These are phyloP conservation scores for Rhea pennata DNA, from an alignment of 2,113 vertebrate genomes.

Conservation along the genomic window DNA sequence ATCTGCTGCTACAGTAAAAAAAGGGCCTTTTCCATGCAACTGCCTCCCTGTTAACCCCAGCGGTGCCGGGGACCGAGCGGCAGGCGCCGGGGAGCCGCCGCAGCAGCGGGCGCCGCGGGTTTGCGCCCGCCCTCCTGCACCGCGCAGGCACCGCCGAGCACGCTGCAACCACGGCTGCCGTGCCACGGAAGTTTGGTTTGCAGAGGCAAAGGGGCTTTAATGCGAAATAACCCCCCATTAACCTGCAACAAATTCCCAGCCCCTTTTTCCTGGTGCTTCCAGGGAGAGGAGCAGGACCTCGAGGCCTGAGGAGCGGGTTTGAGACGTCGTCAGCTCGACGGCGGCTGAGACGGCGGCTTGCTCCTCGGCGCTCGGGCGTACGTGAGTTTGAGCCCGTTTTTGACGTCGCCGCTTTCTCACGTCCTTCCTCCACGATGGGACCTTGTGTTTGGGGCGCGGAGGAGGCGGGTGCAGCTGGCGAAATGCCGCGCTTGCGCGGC, in stretches of 20 bases:
- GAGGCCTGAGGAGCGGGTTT: neutral
- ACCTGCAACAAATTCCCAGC: constrained; percentile 25
- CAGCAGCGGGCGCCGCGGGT: neutral
- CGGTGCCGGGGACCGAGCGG: rapidly evolving
- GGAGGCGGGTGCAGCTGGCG: neutral
- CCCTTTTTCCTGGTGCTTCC: neutral
- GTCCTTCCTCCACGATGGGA: rapidly evolving
- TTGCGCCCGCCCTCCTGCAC: rapidly evolving
- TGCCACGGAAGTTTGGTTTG: neutral
- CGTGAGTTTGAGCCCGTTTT: neutral
- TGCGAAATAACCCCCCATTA: constrained; percentile 50
- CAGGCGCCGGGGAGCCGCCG: neutral
- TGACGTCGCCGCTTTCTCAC: neutral
- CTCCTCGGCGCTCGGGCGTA: neutral
- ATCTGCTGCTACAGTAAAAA: constrained; percentile 42
- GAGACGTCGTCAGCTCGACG: neutral
- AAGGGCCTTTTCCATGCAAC: neutral
- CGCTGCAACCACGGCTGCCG: rapidly evolving
- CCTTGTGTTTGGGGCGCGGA: neutral
- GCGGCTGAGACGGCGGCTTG: neutral
- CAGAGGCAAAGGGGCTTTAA: neutral
- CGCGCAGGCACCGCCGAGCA: neutral
- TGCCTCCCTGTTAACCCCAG: constrained; percentile 9
- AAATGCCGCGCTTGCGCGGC: neutral
- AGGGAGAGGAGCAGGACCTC: neutral